A percentile compares a stretch with the other conserved stretches of the same genome.
phyloP scores from a whole-genome alignment of 2,888 invertebrate genomes.

The Phengaris alcon region DNA sequence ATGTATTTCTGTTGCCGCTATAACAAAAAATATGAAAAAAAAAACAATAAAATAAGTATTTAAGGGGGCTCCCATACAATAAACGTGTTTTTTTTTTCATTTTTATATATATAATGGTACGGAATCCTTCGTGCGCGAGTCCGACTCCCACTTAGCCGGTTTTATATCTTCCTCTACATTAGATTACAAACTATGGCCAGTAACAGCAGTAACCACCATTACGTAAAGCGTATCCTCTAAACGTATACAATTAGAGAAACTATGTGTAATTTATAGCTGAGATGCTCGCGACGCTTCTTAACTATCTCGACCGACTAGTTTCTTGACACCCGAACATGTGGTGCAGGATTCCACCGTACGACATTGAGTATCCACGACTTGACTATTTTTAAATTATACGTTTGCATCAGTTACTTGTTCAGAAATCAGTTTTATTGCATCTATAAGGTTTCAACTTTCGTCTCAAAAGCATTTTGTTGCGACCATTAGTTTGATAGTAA shows the following conservation, averaged over 20 bases:
- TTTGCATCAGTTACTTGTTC: conserved; percentile 4
- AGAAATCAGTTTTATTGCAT: not conserved
- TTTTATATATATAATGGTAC: no score
- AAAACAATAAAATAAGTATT: no score
- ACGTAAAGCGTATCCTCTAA: not conserved
- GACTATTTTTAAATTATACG: conserved; percentile 17
- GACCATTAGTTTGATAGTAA: conserved; percentile 15
- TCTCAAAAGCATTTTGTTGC: not conserved
- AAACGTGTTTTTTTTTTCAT: no score
- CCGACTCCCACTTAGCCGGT: no score
- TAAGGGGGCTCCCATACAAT: no score
- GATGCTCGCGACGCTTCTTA: conserved; percentile 32
- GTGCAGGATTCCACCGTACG: conserved; percentile 36
- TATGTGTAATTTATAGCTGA: conserved; percentile 18
- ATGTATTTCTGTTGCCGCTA: no score
- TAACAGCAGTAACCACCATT: not conserved
- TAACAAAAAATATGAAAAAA: no score
- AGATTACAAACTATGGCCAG: not conserved
- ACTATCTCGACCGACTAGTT: conserved; percentile 37
- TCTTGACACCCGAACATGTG: conserved; percentile 37
- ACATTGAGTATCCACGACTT: conserved; percentile 32
- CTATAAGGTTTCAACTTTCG: conserved; percentile 1
- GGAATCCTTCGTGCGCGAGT: no score
- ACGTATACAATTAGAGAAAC: conserved; percentile 24
- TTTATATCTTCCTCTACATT: not conserved